phyloP scores from a whole-genome alignment of 2,888 invertebrate genomes.

The Mythimna loreyi region DNA sequence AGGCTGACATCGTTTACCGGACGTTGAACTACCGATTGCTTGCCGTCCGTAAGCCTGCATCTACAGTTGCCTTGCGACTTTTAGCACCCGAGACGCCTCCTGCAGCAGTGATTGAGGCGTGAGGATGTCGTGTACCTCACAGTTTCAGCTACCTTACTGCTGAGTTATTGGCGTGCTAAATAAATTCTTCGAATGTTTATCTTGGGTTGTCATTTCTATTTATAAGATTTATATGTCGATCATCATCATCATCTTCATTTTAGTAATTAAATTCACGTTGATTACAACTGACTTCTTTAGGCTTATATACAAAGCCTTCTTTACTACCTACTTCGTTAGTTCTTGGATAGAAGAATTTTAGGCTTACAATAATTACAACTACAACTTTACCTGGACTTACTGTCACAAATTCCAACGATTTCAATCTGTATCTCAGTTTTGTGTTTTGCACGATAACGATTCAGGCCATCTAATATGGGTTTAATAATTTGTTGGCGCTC shows the following conservation, averaged over 20 bases:
- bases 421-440: constrained; percentile 3
- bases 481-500: constrained; percentile 59
- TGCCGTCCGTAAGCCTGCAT: no score
- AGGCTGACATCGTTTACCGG: no score
- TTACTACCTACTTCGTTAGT: no score
- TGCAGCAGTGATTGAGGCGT: no score
- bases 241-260: background rate
- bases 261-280: no score
- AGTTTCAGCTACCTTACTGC: background rate
- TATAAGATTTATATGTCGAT: background rate
- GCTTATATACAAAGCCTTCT: no score
- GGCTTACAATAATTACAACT: background rate
- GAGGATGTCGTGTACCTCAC: no score
- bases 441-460: constrained; percentile 34
- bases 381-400: no score
- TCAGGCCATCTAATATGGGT: constrained; percentile 46
- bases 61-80: no score
- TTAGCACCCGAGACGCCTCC: no score
- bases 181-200: background rate
- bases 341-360: no score
- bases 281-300: background rate
- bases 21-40: no score
- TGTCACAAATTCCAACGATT: background rate
- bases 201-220: background rate
- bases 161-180: background rate